Evolutionary conservation across 2,797 vertebrate genomes (phyloP), one percentile per base, ranked within the genome.

Genomic region (Coregonus suidteri): DNA sequence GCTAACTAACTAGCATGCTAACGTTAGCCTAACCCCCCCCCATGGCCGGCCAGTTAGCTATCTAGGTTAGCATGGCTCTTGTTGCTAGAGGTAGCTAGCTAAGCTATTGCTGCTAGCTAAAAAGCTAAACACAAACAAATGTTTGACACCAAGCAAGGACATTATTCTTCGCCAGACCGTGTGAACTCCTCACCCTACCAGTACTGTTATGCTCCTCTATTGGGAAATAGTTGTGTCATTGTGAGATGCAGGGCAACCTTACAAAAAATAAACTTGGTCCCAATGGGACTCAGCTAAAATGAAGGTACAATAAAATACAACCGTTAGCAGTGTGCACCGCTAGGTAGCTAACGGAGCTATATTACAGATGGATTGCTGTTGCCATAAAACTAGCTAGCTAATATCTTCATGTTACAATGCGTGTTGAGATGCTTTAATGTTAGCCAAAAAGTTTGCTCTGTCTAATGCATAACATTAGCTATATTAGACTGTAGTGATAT

Each of bases 1-100:
- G 71, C 51, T 53, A 31, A 16, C 75, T 77, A 20, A 31, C 18
- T 53, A 54, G 51, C 65, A 18, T 76, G 65, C 59, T 70, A 37
- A n/a, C 68, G 34, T 20, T 35, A 67, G 66, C 11, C 4, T 34
- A 6, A 59, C 4, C 5, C 13, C 4, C 18, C 30, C 14, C 64
- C 1, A 34, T 30, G 65, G 14, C 65, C 35, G 30, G 15, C 14
- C 34, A 67, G 31, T 6, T 67, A 16, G 30, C 30, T 18, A 25
- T 7, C 59, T 11, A 62, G 59, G 56, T 62, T 62, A 9, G n/a
- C n/a, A 9, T 62, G 59, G n/a, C n/a, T 41, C 7, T 62, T 25
- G 59, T 11, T 62, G n/a, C 2, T 9, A 9, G 41, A 37, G n/a
- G 1, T 41, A 41, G 7, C 9, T 62, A 62, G n/a, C 3, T 62